A percentile compares a stretch with the other conserved stretches of the same genome.
Evolutionary conservation across 2,797 vertebrate species (phyloP).

Genomic region (Labeo calbasu): DNA sequence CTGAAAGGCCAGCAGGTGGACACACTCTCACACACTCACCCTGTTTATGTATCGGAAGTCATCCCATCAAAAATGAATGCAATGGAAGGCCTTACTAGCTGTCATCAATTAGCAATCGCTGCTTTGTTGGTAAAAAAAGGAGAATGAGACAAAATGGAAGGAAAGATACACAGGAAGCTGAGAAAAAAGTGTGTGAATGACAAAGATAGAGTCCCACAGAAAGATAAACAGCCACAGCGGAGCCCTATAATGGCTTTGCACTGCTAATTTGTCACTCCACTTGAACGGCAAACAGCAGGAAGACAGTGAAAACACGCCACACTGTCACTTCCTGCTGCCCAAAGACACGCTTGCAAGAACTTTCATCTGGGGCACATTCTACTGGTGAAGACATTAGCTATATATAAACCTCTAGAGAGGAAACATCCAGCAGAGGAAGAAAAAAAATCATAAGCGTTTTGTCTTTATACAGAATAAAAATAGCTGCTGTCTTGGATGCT

Average conservation of each 20-base stretch:
- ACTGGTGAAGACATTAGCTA: slow-evolving; percentile 31
- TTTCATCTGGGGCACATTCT: slow-evolving; percentile 55
- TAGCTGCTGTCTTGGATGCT: not conserved
- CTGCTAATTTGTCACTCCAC: slow-evolving; percentile 70
- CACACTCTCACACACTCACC: slow-evolving; percentile 20
- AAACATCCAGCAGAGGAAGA: not conserved
- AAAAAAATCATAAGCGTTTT: not conserved
- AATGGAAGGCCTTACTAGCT: not conserved
- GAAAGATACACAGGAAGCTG: slow-evolving; percentile 57
- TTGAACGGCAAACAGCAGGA: slow-evolving; percentile 69
- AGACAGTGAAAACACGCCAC: slow-evolving; percentile 55
- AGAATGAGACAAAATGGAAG: not conserved
- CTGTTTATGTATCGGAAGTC: slow-evolving; percentile 37
- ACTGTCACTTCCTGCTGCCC: slow-evolving; percentile 64
- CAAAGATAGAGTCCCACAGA: slow-evolving; percentile 69
- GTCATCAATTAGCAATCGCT: not conserved
- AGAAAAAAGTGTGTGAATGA: slow-evolving; percentile 60
- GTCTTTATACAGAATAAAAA: not conserved
- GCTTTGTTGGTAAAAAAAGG: not conserved
- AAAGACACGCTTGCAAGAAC: slow-evolving; percentile 58
- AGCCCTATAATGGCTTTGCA: slow-evolving; percentile 67
- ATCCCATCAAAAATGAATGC: not conserved
- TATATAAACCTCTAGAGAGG: not conserved
- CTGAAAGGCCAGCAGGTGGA: slow-evolving; percentile 64
- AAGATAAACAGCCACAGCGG: slow-evolving; percentile 65